These are phyloP conservation scores for Tamandua tetradactyla DNA, from an alignment of 2,797 vertebrate species.

Conservation along the genomic window DNA sequence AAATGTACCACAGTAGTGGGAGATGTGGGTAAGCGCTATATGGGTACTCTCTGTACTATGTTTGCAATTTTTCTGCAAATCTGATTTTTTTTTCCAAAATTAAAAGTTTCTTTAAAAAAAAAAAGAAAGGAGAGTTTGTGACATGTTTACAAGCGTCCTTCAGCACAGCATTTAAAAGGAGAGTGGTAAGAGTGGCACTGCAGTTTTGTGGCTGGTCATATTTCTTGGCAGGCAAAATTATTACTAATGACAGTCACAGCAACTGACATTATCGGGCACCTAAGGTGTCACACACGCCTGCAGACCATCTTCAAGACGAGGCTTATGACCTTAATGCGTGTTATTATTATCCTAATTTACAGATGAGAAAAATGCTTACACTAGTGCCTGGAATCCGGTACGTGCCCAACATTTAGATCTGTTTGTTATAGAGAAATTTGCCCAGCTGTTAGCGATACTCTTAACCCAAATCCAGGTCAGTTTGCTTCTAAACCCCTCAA, in stretches of 20 bases:
- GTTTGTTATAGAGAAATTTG: conserved; percentile 14
- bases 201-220: not conserved
- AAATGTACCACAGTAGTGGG: not conserved
- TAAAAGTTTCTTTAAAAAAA: not conserved
- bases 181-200: not conserved
- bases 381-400: not conserved
- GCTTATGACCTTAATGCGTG: not conserved
- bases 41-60: not conserved
- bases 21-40: not conserved
- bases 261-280: not conserved
- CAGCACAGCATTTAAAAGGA: not conserved
- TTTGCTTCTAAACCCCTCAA: not conserved
- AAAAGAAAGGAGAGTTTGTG: not conserved
- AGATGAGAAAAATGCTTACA: not conserved
- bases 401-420: not conserved
- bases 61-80: not conserved
- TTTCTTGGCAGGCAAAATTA: not conserved
- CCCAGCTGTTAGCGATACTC: not conserved
- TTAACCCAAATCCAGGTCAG: not conserved
- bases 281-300: not conserved
- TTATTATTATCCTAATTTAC: not conserved
- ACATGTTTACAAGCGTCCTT: not conserved
- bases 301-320: not conserved
- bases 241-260: not conserved
- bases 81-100: conserved; percentile 17